These are phyloP conservation scores for Argyrosomus japonicus DNA, from an alignment of 2,113 vertebrate genomes.

Conservation along the genomic window DNA sequence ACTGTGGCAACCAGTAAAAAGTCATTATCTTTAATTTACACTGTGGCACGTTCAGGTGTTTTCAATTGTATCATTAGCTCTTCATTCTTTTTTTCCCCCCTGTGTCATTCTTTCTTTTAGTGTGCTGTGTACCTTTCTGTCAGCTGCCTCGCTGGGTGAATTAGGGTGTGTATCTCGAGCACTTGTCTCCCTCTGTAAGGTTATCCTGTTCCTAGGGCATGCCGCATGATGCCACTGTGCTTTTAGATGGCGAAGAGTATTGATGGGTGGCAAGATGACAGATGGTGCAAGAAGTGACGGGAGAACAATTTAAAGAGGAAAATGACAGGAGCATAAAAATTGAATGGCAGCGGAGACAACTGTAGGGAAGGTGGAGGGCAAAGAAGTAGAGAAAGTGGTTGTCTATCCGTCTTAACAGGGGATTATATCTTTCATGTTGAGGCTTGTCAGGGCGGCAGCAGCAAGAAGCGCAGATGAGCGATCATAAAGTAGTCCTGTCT, in stretches of 20 bases:
- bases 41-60: conserved; percentile 83
- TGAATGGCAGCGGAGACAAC: neutral
- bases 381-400: conserved; percentile 52
- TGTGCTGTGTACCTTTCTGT: conserved; percentile 29
- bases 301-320: conserved; percentile 25
- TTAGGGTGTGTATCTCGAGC: conserved; percentile 16
- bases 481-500: conserved; percentile 64
- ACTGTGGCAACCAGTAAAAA: conserved; percentile 83
- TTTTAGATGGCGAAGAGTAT: conserved; percentile 4
- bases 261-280: conserved; percentile 21
- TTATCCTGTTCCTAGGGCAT: conserved; percentile 10
- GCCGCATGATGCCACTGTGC: conserved; percentile 6
- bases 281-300: neutral
- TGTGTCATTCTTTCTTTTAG: conserved; percentile 37
- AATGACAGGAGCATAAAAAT: conserved; percentile 20
- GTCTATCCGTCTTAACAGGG: conserved; percentile 32
- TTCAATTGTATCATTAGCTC: conserved; percentile 74
- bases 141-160: conserved; percentile 32
- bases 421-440: conserved; percentile 53
- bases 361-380: neutral
- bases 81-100: conserved; percentile 19
- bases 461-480: conserved; percentile 55
- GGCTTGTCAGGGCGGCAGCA: conserved; percentile 50
- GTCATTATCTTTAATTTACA: conserved; percentile 84
- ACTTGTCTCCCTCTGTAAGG: conserved; percentile 22